Evolutionary conservation across 2,797 vertebrate genomes (phyloP), one percentile per base, ranked within the genome.

Genomic region (Acanthornis magna): DNA sequence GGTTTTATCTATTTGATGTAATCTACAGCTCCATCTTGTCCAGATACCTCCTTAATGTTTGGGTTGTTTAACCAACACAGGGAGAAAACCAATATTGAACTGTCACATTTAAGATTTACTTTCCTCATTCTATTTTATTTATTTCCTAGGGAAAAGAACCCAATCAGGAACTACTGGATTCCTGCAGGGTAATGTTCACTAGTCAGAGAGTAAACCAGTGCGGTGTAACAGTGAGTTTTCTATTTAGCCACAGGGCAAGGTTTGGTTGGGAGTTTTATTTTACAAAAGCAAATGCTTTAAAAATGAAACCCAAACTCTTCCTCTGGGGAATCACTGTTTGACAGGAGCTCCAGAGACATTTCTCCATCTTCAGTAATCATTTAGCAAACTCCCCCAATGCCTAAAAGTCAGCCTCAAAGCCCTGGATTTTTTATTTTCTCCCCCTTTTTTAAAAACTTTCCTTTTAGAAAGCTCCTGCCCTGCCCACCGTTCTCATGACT

Each of bases 381-480:
- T 53, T 32, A 75, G 20, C 10, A 30, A 89, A 43, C 16, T 71
- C 40, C 42, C 6, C 2, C 72, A 70, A 81, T 11, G 29, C 17
- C 32, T 60, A 10, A 7, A 72, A 80, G 7, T 57, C 43, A 77
- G 51, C 7, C 55, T 70, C 36, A 38, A 82, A 50, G 18, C 32
- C 18, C 17, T 4, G 2, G 26, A 70, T 18, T 1, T 11, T 34
- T 26, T 34, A 22, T 45, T 21, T 45, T 16, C 4, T 1, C 3
- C 2, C 1, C 0, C 10, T 27, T 43, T 26, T 45, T 17, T 26
- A 4, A 27, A 0, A 32, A n/a, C 29, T 40, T 70, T 19, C 19
- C 3, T 51, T 87, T 67, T 10, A 27, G 32, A 60, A 80, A 68
- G 38, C 16, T 83, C 26, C 38, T 83, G 8, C 38, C 36, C 50